phyloP scores from a whole-genome alignment of 2,888 invertebrate genomes.

The Drosophila stalkeri region DNA sequence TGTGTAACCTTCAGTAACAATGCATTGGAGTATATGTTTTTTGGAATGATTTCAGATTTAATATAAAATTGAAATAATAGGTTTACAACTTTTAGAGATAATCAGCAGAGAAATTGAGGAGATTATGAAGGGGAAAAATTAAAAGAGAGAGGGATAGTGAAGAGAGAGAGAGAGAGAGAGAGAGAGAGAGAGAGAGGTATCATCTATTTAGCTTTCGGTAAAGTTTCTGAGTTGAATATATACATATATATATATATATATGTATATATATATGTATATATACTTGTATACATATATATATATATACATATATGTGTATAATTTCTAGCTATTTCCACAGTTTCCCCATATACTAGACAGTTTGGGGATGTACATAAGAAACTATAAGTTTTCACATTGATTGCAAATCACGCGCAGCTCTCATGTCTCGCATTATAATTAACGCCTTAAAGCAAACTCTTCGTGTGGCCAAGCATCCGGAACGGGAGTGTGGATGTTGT shows the following conservation, averaged over 20 bases:
- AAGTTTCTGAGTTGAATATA: background rate
- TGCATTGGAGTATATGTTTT: too few species aligned
- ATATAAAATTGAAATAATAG: too few species aligned
- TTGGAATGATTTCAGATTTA: too few species aligned
- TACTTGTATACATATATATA: too few species aligned
- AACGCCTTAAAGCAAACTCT: slow-evolving; percentile 61
- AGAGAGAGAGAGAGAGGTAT: background rate
- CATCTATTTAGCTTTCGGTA: background rate
- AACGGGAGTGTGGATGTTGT: slow-evolving; percentile 11
- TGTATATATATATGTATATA: too few species aligned
- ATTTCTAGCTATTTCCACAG: background rate
- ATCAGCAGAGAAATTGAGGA: too few species aligned
- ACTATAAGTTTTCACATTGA: slow-evolving; percentile 40
- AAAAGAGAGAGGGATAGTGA: background rate
- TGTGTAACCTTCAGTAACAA: too few species aligned
- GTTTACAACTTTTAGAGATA: too few species aligned
- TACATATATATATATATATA: background rate
- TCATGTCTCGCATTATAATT: slow-evolving; percentile 70
- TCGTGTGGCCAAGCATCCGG: slow-evolving; percentile 41
- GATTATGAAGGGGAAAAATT: too few species aligned
- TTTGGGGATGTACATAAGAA: background rate
- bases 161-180: background rate
- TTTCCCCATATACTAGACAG: too few species aligned
- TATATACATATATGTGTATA: background rate
- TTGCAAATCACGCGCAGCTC: slow-evolving; percentile 56